Evolutionary conservation across 2,113 vertebrate species (phyloP).

Genomic region (Toxostoma redivivum): DNA sequence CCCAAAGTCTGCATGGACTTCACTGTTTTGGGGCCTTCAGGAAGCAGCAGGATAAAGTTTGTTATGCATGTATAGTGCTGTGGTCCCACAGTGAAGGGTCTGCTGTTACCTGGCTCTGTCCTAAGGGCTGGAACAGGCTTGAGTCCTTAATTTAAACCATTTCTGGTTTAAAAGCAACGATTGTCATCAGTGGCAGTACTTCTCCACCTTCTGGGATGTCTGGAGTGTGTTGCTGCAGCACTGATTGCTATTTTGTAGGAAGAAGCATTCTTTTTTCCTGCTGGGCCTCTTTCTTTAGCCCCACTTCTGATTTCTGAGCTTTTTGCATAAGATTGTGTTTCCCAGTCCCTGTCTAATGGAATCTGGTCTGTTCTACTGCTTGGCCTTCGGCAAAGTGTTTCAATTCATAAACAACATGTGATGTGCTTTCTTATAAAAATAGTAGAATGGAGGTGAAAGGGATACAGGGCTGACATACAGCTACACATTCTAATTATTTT

Average conservation of each 20-base stretch:
- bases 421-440: background rate
- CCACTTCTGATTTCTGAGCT: background rate
- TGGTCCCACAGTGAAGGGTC: background rate
- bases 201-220: accelerated
- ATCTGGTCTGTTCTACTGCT: background rate
- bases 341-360: background rate
- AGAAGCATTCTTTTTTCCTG: background rate
- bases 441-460: background rate
- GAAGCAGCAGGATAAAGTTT: background rate
- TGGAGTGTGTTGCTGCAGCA: accelerated
- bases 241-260: background rate
- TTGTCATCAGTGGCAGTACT: background rate
- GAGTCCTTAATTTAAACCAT: background rate
- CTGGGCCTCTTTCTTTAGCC: background rate
- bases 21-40: too few species aligned
- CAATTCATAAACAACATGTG: background rate
- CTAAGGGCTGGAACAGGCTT: background rate
- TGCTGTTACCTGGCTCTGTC: background rate
- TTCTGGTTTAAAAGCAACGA: background rate
- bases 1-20: background rate
- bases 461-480: background rate
- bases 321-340: background rate
- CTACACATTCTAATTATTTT: background rate
- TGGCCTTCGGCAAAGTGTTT: background rate
- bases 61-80: accelerated